Evolutionary conservation across 1,140 invertebrate species (phyloP), one percentile per base, ranked within the genome.

Genomic region (Drosophila pruinosa): DNA sequence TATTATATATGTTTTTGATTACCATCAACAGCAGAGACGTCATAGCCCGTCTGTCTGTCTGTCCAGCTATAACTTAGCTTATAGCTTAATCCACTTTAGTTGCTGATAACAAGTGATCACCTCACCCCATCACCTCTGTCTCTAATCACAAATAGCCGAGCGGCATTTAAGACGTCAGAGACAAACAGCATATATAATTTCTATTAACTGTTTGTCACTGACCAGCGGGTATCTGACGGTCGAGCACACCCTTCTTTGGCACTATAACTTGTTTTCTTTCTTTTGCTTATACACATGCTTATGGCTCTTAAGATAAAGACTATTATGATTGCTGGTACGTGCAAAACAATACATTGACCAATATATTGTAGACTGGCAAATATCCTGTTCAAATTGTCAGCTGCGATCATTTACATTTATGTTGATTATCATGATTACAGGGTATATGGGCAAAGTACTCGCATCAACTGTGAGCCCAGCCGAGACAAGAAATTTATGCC

Each of bases 321-420:
- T 77, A 74, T 85, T 85, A 81, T 85, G 81, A 85, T 85, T 80
- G 69, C 69, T 57, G 62, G 77, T 74, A 85, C 81, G 81, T 85
- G 80, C 69, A 82, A 71, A 75, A 78, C 45, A 47, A 59, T 1
- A 26, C 26, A 50, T 47, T 36, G 31, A 34, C 4, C 10, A 2
- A 3, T n/a, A 3, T 4, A 12, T 34, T n/a, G 31, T 34, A n/a
- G 2, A 34, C 31, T 12, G n/a, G 0, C 31, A 1, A 10, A 34
- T 34, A 34, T 6, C 31, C 31, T 34, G 31, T 34, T n/a, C 2
- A 34, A 31, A 10, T 12, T n/a, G n/a, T n/a, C n/a, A n/a, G 31
- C 31, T 12, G 2, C 0, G 12, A 1, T 28, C 26, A n/a, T n/a
- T n/a, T 28, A 28, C 5, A 6, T 7, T 6, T 28, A 6, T 28